A percentile compares a stretch with the other conserved stretches of the same genome.
Evolutionary conservation across 2,888 invertebrate species (phyloP).

Genomic region (Chromoteleia sp.): DNA sequence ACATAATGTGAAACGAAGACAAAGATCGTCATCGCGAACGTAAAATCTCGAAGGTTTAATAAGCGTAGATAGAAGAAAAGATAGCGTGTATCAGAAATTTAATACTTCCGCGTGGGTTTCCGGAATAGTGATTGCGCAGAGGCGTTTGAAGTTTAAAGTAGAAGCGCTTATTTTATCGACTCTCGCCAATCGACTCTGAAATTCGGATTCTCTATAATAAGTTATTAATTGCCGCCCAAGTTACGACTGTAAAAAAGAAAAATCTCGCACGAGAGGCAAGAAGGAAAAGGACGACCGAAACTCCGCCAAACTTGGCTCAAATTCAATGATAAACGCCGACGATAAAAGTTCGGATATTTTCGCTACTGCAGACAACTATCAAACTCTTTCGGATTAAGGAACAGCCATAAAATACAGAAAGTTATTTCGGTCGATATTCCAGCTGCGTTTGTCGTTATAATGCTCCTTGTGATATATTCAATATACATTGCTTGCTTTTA

Average conservation of each 20-base stretch:
- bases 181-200: not conserved
- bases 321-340: conserved; percentile 40
- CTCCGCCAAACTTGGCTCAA: conserved; percentile 16
- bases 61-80: conserved; percentile 32
- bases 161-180: conserved; percentile 10
- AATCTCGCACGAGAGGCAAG: too few species aligned
- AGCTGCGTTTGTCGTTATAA: conserved; percentile 43
- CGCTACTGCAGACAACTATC: conserved; percentile 32
- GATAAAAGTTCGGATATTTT: conserved; percentile 39
- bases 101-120: conserved; percentile 60
- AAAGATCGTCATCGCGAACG: conserved; percentile 3
- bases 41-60: conserved; percentile 8
- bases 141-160: conserved; percentile 31
- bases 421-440: conserved; percentile 44
- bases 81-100: conserved; percentile 34
- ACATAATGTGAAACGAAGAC: not conserved
- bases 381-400: conserved; percentile 47
- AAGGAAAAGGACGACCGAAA: conserved; percentile 7
- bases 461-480: conserved; percentile 45
- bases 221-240: conserved; percentile 12
- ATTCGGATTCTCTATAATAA: conserved; percentile 18
- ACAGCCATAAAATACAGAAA: conserved; percentile 39
- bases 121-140: conserved; percentile 41
- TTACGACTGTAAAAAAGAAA: not conserved
- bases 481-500: conserved; percentile 41